Conservation (phyloP, 1,140 invertebrate genomes). For the Oppia nitens region DNA sequence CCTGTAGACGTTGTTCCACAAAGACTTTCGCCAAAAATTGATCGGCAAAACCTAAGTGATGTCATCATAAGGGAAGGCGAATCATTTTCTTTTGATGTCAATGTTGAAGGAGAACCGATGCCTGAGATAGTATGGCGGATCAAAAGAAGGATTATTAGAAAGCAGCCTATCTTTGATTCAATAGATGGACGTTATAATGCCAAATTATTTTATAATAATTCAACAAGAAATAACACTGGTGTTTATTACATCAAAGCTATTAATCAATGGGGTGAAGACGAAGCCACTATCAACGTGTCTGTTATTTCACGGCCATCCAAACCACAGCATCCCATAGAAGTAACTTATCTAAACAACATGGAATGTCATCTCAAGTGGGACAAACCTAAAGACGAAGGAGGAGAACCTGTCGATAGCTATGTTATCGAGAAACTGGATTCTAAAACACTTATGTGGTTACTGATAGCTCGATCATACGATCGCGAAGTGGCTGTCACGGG, state of each 20-base stretch:
- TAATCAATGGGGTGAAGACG: conserved; percentile 73
- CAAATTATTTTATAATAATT: conserved; percentile 68
- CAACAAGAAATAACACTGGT: too few relatives aligned
- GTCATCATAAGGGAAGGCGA: conserved; percentile 71
- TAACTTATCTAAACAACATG: too few relatives aligned
- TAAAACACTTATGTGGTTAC: conserved; percentile 77
- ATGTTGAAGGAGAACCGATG: conserved; percentile 91
- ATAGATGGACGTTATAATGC: conserved; percentile 53
- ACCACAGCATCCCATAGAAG: too few relatives aligned
- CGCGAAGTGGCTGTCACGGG: conserved; percentile 67
- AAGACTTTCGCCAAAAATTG: conserved; percentile 86
- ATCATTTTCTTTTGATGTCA: conserved; percentile 57
- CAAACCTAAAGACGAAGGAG: too few relatives aligned
- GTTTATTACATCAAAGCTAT: conserved; percentile 72
- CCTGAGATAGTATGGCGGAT: conserved; percentile 82
- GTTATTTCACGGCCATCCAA: conserved; percentile 65
- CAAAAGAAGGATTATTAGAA: too few relatives aligned
- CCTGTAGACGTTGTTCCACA: too few relatives aligned
- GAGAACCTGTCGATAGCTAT: conserved; percentile 80
- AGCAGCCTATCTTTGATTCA: conserved; percentile 45
- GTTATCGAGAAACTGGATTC: conserved; percentile 88
- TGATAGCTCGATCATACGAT: conserved; percentile 65
- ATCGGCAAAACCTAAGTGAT: conserved; percentile 69
- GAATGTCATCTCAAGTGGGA: too few relatives aligned
- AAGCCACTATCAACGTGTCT: conserved; percentile 72